Evolutionary conservation across 1,140 invertebrate genomes (phyloP).

Genomic region (Nylanderia fulva): DNA sequence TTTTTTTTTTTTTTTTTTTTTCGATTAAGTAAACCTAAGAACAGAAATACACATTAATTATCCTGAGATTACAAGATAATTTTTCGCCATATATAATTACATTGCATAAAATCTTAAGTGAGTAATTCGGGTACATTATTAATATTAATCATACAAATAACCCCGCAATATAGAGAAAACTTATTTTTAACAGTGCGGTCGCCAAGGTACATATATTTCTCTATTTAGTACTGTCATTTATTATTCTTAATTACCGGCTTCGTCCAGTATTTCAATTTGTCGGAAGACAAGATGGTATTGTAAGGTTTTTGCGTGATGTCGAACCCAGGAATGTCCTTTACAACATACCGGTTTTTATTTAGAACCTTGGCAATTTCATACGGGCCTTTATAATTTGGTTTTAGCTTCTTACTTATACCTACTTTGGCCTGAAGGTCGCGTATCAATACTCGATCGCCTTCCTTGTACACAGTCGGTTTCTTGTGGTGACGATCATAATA

Average conservation of each 20-base stretch:
- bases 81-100: no score
- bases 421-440: background rate
- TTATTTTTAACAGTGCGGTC: no score
- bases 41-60: no score
- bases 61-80: no score
- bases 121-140: no score
- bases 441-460: background rate
- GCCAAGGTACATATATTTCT: no score
- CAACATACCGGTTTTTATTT: background rate
- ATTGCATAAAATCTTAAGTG: no score
- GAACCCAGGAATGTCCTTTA: background rate
- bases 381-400: background rate
- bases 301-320: background rate
- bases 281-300: background rate
- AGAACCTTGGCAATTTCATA: background rate
- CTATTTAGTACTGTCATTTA: no score
- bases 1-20: no score
- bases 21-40: no score
- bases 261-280: background rate
- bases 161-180: no score
- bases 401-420: background rate
- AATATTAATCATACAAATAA: no score
- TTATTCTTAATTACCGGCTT: background rate
- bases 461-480: background rate
- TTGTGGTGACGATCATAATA: background rate